Base-by-base conservation (phyloP, 2,797 vertebrate species). In the Rhadinocentrus ornatus region DNA sequence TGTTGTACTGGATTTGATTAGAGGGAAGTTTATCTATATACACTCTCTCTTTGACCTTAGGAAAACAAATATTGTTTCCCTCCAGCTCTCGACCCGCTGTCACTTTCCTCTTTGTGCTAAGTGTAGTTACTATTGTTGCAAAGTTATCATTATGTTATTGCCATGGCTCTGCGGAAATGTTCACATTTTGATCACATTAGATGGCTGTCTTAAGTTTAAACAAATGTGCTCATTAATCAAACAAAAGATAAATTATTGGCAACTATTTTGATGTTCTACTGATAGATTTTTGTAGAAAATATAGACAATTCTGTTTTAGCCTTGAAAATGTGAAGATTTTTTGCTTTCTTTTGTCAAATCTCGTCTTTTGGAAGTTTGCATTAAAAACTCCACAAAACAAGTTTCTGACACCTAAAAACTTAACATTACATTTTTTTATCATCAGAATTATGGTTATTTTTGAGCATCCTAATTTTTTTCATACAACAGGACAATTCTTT, bases 31-130 rank as follows among this genome's bases (percentile, higher is more conserved):
- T 86, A 72, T 88, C 85, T 85, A 77, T 71, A 82, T 82, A 82
- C 78, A 85, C 85, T 86, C 80, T 90, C 78, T 73, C 74, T 88
- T 82, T 92, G 90, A 90, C 88, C 87, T 80, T 82, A 75, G 83
- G 66, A 87, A 83, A 84, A 84, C 87, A 86, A 85, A 88, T 76
- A 83, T 84, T 86, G 75, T 85, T 71, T 86, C 61, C 10, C 22
- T 64, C 24, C 39, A 62, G 64, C 57, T 62, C 75, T 57, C 39
- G 4, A 64, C 71, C 69, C 66, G 66, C 57, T 32, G 58, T 82
- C 82, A 87, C 73, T 71, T 85, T 85, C 62, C 78, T 86, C 82
- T 63, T 48, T 6, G n/a, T 18, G 18, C 53, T 52, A 72, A 66
- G 26, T 64, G 65, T 56, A 65, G 12, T 57, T 67, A 54, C 46